A percentile compares a stretch with the other conserved stretches of the same genome.
phyloP scores from a whole-genome alignment of 2,113 vertebrate species.

The Myotis yumanensis region DNA sequence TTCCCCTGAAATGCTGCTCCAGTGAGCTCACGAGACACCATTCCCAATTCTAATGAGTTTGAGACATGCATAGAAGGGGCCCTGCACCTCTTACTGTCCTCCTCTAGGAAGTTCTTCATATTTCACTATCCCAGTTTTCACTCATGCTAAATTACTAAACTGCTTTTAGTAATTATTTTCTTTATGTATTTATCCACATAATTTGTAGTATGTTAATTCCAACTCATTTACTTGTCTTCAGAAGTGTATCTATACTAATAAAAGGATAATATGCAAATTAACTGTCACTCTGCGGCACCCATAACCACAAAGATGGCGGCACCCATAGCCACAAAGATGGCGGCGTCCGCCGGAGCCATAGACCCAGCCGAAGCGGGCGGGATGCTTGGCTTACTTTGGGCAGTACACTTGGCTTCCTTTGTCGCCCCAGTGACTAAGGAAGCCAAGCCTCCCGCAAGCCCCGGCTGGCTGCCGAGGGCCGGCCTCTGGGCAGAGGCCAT shows the following conservation, averaged over 20 bases:
- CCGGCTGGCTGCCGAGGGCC: too few species aligned
- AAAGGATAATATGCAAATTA: too few species aligned
- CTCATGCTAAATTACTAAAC: background rate
- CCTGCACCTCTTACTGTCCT: background rate
- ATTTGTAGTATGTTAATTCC: slow-evolving; percentile 19
- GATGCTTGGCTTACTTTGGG: too few species aligned
- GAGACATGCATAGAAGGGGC: background rate
- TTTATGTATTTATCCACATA: background rate
- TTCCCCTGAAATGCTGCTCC: background rate
- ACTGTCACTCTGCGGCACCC: too few species aligned
- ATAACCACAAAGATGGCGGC: too few species aligned
- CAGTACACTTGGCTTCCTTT: too few species aligned
- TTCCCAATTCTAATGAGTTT: background rate
- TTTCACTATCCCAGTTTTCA: background rate
- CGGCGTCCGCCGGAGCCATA: too few species aligned
- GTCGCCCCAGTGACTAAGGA: too few species aligned
- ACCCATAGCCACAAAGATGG: too few species aligned
- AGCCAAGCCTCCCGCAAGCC: too few species aligned
- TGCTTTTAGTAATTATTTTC: slow-evolving; percentile 17
- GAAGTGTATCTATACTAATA: background rate
- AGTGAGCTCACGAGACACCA: background rate
- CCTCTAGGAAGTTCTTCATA: background rate
- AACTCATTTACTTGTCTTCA: slow-evolving; percentile 31
- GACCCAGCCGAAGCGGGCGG: too few species aligned
- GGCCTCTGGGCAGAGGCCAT: too few species aligned